phyloP scores from a whole-genome alignment of 2,797 vertebrate genomes.

The Crenichthys baileyi region DNA sequence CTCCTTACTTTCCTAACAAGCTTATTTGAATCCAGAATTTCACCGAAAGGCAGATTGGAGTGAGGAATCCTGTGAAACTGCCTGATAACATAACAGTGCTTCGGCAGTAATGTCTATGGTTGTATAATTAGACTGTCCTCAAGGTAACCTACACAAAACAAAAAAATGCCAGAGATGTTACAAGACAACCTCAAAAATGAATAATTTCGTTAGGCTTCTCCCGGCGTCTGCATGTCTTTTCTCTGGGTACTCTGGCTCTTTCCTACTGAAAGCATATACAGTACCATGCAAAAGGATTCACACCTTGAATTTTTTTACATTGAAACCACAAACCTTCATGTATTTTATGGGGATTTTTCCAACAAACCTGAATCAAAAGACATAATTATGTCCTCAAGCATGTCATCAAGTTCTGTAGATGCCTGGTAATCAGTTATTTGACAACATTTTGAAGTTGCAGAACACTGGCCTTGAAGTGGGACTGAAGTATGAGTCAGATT shows the following conservation, averaged over 20 bases:
- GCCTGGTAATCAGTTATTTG: too few species aligned
- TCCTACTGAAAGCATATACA: neutral
- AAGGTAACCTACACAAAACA: conserved; percentile 25
- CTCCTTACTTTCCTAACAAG: neutral
- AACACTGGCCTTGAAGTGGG: too few species aligned
- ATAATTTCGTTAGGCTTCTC: neutral
- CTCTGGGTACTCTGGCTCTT: neutral
- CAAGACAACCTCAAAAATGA: conserved; percentile 8
- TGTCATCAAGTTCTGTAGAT: too few species aligned
- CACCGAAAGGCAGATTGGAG: conserved; percentile 35
- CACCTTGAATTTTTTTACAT: too few species aligned
- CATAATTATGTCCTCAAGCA: too few species aligned
- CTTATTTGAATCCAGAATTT: conserved; percentile 25
- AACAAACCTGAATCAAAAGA: too few species aligned
- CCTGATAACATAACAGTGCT: conserved; percentile 37
- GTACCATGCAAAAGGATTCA: too few species aligned
- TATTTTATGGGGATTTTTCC: too few species aligned
- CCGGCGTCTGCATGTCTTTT: neutral
- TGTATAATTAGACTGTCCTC: conserved; percentile 47
- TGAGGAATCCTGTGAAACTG: conserved; percentile 35
- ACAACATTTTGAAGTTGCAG: too few species aligned
- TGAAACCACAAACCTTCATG: too few species aligned
- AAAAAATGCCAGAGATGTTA: conserved; percentile 15
- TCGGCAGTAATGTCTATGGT: conserved; percentile 34
- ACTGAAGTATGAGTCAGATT: too few species aligned